A percentile compares a stretch with the other conserved stretches of the same genome.
Conservation (phyloP, 2,797 vertebrate species). For the Ptychadena robeensis region DNA sequence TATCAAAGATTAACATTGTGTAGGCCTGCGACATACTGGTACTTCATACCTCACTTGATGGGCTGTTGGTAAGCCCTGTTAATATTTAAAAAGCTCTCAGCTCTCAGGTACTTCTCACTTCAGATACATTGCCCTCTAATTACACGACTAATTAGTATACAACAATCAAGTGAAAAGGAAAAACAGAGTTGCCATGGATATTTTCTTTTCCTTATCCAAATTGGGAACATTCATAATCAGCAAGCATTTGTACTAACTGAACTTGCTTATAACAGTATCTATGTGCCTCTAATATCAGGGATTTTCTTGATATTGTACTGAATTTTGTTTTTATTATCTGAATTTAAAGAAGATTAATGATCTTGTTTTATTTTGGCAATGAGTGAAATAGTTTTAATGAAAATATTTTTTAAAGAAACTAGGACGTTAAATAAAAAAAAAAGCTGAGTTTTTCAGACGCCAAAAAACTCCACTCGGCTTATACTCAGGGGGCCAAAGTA, state of each 20-base stretch:
- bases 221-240: constrained; percentile 45
- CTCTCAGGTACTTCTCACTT: constrained; percentile 26
- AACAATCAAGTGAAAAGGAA: constrained; percentile 27
- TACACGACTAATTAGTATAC: constrained; percentile 52
- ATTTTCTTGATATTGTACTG: background rate
- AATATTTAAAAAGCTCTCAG: background rate
- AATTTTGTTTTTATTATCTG: no score
- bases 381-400: background rate
- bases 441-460: no score
- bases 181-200: constrained; percentile 55
- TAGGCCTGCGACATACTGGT: no score
- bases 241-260: constrained; percentile 31
- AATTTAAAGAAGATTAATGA: background rate
- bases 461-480: no score
- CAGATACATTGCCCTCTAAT: constrained; percentile 50
- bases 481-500: no score
- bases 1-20: no score
- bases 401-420: background rate
- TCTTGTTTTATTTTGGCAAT: background rate
- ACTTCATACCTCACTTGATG: no score
- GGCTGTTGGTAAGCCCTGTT: background rate
- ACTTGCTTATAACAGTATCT: background rate
- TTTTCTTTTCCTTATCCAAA: constrained; percentile 18
- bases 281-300: background rate
- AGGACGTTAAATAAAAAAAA: background rate